These are phyloP conservation scores for Junonia oenone DNA, from an alignment of 2,888 invertebrate genomes.

Conservation along the genomic window DNA sequence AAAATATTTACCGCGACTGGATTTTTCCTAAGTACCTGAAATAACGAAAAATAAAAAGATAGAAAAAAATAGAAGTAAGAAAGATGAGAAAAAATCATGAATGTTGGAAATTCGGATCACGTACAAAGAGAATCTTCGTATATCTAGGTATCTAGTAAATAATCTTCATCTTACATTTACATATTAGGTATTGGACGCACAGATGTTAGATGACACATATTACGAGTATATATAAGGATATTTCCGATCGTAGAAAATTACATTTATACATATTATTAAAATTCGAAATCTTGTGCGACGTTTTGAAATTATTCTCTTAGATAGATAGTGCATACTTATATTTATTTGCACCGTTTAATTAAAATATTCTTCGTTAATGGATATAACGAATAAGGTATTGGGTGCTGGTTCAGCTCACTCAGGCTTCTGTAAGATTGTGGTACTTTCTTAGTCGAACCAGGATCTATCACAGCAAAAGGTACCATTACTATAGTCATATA, in stretches of 20 bases:
- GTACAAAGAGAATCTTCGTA: neutral
- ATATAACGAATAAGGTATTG: no score
- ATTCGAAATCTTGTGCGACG: neutral
- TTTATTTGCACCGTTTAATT: no score
- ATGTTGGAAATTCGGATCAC: no score
- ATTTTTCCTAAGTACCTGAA: slow-evolving; percentile 47
- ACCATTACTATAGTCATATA: no score
- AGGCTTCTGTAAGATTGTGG: neutral
- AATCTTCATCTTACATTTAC: neutral
- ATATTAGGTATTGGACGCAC: neutral
- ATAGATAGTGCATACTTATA: no score
- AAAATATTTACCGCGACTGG: slow-evolving; percentile 38
- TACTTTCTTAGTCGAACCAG: neutral
- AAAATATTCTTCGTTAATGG: no score
- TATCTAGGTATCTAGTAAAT: neutral
- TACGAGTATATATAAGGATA: neutral
- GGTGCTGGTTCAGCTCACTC: no score
- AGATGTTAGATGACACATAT: slow-evolving; percentile 13
- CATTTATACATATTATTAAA: neutral
- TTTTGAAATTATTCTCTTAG: neutral
- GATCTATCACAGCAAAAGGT: no score
- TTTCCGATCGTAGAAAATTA: neutral
- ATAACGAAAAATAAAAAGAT: slow-evolving; percentile 15
- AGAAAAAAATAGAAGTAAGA: slow-evolving; percentile 18
- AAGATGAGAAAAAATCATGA: slow-evolving; percentile 9